These are phyloP conservation scores for Sphinx pinastri DNA, from an alignment of 2,888 invertebrate species.

Conservation along the genomic window DNA sequence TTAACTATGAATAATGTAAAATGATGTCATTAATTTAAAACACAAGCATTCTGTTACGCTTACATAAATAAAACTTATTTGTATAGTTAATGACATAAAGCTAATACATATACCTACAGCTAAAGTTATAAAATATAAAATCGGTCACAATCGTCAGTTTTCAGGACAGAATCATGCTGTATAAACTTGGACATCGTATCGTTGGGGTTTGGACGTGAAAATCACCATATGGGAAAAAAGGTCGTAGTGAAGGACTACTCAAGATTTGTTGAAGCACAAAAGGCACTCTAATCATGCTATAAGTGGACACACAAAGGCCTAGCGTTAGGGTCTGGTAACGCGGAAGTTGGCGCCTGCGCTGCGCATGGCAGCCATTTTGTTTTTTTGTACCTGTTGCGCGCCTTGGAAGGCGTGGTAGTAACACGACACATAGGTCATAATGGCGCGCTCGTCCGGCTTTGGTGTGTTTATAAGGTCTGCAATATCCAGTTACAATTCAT, in stretches of 20 bases:
- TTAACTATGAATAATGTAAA: conserved; percentile 30
- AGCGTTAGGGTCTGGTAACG: conserved; percentile 71
- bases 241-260: conserved; percentile 23
- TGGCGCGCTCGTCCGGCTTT: conserved; percentile 99
- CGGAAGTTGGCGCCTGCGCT: conserved; percentile 56
- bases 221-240: conserved; percentile 22
- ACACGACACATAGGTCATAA: conserved; percentile 99
- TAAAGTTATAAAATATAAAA: conserved; percentile 18
- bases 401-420: conserved; percentile 99
- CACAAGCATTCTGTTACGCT: conserved; percentile 57
- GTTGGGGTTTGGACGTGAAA: conserved; percentile 14
- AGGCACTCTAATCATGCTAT: conserved; percentile 74
- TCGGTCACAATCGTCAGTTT: conserved; percentile 6
- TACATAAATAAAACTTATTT: conserved; percentile 44
- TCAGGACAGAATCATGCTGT: conserved; percentile 19
- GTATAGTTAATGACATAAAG: conserved; percentile 64
- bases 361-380: conserved; percentile 62
- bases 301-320: conserved; percentile 78
- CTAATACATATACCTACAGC: conserved; percentile 41
- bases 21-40: conserved; percentile 39
- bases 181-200: conserved; percentile 16
- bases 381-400: conserved; percentile 94
- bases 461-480: conserved; percentile 99
- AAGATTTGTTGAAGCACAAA: conserved; percentile 50
- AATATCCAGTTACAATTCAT: conserved; percentile 60